Conservation (phyloP, 2,113 vertebrate species). For the Bothrops jararaca region DNA sequence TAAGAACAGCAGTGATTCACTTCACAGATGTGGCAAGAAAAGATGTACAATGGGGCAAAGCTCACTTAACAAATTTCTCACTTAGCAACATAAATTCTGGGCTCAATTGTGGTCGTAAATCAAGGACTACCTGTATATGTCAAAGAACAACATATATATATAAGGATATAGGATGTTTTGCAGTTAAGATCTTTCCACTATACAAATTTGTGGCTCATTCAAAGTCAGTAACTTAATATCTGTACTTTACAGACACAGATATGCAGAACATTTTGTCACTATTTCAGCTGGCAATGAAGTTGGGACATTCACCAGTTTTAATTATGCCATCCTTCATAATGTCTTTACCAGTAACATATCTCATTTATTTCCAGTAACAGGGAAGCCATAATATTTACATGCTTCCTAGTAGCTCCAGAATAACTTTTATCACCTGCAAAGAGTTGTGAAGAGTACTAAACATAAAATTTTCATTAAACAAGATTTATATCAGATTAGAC, state of each 20-base stretch:
- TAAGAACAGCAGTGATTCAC: too few relatives aligned
- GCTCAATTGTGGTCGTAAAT: too few relatives aligned
- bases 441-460: rapidly evolving
- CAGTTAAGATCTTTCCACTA: constrained; percentile 22
- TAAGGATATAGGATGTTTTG: not conserved
- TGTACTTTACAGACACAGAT: not conserved
- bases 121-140: too few relatives aligned
- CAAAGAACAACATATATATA: constrained; percentile 1
- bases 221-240: constrained; percentile 37
- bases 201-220: constrained; percentile 8
- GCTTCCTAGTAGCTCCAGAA: constrained; percentile 25
- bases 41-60: too few relatives aligned
- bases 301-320: constrained; percentile 7
- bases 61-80: too few relatives aligned
- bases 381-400: not conserved
- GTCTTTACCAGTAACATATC: constrained; percentile 2
- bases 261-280: constrained; percentile 11
- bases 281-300: not conserved
- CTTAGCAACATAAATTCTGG: too few relatives aligned
- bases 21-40: too few relatives aligned
- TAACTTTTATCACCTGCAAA: constrained; percentile 4
- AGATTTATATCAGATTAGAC: not conserved
- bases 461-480: not conserved
- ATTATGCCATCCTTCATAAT: constrained; percentile 18
- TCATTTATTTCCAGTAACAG: not conserved